A percentile compares a stretch with the other conserved stretches of the same genome.
Evolutionary conservation across 2,113 vertebrate species (phyloP).

Genomic region (Syngnathus scovelli): DNA sequence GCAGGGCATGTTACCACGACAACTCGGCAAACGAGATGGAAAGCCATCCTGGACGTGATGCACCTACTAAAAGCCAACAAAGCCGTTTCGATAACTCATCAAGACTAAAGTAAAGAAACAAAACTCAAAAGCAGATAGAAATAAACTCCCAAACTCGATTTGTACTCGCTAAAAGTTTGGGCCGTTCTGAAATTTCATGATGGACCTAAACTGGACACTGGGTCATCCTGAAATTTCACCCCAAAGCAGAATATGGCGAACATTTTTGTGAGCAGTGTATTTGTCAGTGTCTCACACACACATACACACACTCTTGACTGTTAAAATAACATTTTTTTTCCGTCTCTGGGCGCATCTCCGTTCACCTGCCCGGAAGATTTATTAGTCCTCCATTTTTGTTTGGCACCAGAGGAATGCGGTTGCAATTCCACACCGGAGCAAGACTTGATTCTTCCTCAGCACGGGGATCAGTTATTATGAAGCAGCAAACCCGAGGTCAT

Average conservation of each 20-base stretch:
- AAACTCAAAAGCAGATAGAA: too few relatives aligned
- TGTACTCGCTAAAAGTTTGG: neutral
- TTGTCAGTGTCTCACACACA: neutral
- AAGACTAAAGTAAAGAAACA: too few relatives aligned
- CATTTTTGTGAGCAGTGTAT: neutral
- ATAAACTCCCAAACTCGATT: too few relatives aligned
- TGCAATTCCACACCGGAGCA: neutral
- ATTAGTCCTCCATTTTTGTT: constrained; percentile 4
- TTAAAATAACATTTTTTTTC: neutral
- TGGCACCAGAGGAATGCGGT: neutral
- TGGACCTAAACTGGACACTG: neutral
- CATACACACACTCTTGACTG: neutral
- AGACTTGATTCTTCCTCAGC: neutral
- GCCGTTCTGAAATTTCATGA: neutral
- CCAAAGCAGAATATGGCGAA: neutral
- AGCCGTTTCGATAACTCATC: too few relatives aligned
- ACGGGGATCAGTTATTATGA: neutral
- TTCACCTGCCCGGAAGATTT: constrained; percentile 6
- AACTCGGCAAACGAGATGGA: too few relatives aligned
- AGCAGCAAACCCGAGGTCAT: neutral
- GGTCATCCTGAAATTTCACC: neutral
- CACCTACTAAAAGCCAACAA: too few relatives aligned
- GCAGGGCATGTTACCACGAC: neutral
- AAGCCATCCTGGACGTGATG: too few relatives aligned
- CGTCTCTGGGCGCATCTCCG: neutral